Conservation (phyloP, 2,113 vertebrate genomes). For the Tragelaphus buxtoni region DNA sequence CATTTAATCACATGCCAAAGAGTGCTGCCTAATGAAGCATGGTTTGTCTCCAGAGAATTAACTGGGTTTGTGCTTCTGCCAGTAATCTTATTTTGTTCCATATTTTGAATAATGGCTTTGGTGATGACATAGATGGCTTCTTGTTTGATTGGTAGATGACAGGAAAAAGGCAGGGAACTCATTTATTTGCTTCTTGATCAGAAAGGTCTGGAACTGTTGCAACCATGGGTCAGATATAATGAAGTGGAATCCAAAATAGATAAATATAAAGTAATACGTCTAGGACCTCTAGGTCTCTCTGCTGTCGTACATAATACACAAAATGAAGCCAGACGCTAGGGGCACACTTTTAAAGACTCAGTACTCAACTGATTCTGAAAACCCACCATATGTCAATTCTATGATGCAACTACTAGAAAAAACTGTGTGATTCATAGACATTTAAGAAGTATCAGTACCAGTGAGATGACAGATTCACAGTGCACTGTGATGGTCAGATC, state of each 20-base stretch:
- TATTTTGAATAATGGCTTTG: slow-evolving; percentile 3
- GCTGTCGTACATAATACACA: neutral
- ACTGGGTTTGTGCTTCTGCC: neutral
- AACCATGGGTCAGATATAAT: neutral
- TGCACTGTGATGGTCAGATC: neutral
- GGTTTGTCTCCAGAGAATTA: neutral
- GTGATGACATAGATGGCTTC: neutral
- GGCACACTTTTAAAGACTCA: neutral
- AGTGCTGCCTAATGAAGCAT: neutral
- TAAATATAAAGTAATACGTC: neutral
- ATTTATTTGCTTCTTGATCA: neutral
- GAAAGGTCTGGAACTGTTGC: neutral
- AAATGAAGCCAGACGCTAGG: neutral
- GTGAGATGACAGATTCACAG: neutral
- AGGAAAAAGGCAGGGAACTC: neutral
- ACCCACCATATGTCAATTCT: neutral
- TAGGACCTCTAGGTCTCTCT: neutral
- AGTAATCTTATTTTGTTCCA: neutral
- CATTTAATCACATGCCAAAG: neutral
- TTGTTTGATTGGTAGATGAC: neutral
- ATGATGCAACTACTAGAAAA: neutral
- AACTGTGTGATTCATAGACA: neutral
- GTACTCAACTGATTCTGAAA: neutral
- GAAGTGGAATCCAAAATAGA: neutral
- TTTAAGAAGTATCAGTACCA: neutral